Evolutionary conservation across 2,113 vertebrate genomes (phyloP).

Genomic region (Centrocercus urophasianus): DNA sequence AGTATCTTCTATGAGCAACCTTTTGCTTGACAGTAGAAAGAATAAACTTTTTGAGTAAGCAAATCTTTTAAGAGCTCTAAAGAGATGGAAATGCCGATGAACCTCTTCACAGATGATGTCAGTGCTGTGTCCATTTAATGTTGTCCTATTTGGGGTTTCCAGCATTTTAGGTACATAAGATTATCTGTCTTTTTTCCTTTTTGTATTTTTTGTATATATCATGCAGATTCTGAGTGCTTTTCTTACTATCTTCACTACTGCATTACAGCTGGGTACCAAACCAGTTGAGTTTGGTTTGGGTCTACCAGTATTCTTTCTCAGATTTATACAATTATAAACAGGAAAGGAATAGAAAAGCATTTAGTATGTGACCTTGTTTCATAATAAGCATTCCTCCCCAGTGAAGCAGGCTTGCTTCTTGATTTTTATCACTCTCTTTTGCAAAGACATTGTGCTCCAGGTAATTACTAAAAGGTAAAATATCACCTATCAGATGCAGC

Average conservation of each 20-base stretch:
- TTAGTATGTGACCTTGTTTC: neutral
- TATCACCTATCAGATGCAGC: neutral
- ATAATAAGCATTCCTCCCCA: neutral
- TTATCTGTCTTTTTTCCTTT: neutral
- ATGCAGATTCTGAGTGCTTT: neutral
- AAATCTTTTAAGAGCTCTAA: neutral
- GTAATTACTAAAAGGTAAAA: slow-evolving; percentile 12
- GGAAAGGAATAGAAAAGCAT: neutral
- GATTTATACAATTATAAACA: neutral
- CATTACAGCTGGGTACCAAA: neutral
- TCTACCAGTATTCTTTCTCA: neutral
- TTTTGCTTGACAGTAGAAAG: neutral
- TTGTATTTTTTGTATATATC: neutral
- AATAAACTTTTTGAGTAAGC: neutral
- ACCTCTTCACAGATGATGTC: neutral
- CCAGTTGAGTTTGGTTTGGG: neutral
- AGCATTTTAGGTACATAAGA: neutral
- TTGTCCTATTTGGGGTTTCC: neutral
- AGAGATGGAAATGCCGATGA: neutral
- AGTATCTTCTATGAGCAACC: neutral
- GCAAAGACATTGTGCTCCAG: neutral
- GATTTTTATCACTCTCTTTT: neutral
- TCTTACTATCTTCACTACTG: neutral
- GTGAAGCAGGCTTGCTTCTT: neutral
- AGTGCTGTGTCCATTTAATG: neutral